Percentiles rank a stretch among this genome's conserved stretches.
Conservation (phyloP, 2,888 invertebrate genomes). For the Macrophya alboannulata region DNA sequence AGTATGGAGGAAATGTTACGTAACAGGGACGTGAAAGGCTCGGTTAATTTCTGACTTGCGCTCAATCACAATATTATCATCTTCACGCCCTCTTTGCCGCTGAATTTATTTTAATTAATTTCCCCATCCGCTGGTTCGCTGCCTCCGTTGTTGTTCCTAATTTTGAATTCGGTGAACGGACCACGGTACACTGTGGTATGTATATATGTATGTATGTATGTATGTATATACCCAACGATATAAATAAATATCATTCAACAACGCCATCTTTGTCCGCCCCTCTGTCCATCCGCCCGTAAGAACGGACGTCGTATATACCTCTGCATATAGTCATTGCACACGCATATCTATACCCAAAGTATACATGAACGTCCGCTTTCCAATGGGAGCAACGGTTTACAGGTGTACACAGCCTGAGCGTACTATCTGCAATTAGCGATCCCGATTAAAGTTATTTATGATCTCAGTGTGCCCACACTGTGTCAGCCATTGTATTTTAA, state of each 20-base stretch:
- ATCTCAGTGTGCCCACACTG: conserved; percentile 75
- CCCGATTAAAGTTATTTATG: conserved; percentile 80
- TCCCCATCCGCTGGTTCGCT: conserved; percentile 73
- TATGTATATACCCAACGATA: conserved; percentile 50
- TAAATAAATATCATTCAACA: conserved; percentile 48
- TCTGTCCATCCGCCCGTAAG: conserved; percentile 58
- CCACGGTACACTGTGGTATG: conserved; percentile 70
- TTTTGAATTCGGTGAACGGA: conserved; percentile 66
- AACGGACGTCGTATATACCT: conserved; percentile 33
- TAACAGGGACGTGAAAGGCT: conserved; percentile 46
- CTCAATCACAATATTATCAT: conserved; percentile 52
- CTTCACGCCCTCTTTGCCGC: conserved; percentile 77
- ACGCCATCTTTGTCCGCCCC: conserved; percentile 52
- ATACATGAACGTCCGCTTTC: conserved; percentile 42
- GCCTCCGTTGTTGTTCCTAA: conserved; percentile 39
- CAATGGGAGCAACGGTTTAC: conserved; percentile 74
- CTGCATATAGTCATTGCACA: conserved; percentile 27
- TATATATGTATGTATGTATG: conserved; percentile 59
- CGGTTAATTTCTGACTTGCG: conserved; percentile 36
- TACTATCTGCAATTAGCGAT: conserved; percentile 79
- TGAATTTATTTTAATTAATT: conserved; percentile 80
- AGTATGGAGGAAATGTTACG: conserved; percentile 33
- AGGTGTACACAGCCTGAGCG: conserved; percentile 70
- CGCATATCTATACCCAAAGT: background rate
- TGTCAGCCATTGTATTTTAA: conserved; percentile 80